These are phyloP conservation scores for Polydrusus pterygomalis DNA, from an alignment of 2,888 invertebrate genomes.

Conservation along the genomic window DNA sequence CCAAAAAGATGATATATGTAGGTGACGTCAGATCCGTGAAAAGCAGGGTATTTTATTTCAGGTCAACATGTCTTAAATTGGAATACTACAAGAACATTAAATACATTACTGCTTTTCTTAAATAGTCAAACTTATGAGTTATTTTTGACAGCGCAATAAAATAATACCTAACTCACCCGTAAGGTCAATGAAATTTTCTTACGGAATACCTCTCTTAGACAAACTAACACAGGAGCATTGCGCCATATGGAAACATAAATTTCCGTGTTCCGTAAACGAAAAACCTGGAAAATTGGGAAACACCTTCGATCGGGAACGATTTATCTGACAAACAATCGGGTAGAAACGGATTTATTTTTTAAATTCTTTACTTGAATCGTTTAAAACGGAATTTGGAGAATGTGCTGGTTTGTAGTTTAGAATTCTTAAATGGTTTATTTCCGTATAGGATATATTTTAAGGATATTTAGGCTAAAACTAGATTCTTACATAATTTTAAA, in stretches of 20 bases:
- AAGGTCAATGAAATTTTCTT: neutral
- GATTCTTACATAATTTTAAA: too few species aligned
- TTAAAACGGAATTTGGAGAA: neutral
- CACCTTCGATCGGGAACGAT: constrained; percentile 49
- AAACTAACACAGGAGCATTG: constrained; percentile 23
- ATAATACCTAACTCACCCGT: neutral
- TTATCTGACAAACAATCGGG: constrained; percentile 38
- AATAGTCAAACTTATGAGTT: too few species aligned
- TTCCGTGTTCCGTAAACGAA: constrained; percentile 25
- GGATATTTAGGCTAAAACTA: too few species aligned
- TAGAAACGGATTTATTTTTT: constrained; percentile 24
- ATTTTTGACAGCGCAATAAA: neutral
- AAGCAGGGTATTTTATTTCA: too few species aligned
- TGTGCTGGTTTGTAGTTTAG: too few species aligned
- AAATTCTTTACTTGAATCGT: constrained; percentile 1
- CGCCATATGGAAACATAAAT: constrained; percentile 48
- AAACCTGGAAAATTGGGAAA: constrained; percentile 46
- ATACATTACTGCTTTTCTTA: too few species aligned
- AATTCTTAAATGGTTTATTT: too few species aligned
- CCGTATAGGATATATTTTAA: too few species aligned
- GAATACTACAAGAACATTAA: too few species aligned
- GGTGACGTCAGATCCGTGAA: too few species aligned
- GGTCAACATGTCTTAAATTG: too few species aligned
- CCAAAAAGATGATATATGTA: too few species aligned
- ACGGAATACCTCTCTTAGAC: neutral